phyloP scores from a whole-genome alignment of 2,113 vertebrate species.

The Pluvianellus socialis region DNA sequence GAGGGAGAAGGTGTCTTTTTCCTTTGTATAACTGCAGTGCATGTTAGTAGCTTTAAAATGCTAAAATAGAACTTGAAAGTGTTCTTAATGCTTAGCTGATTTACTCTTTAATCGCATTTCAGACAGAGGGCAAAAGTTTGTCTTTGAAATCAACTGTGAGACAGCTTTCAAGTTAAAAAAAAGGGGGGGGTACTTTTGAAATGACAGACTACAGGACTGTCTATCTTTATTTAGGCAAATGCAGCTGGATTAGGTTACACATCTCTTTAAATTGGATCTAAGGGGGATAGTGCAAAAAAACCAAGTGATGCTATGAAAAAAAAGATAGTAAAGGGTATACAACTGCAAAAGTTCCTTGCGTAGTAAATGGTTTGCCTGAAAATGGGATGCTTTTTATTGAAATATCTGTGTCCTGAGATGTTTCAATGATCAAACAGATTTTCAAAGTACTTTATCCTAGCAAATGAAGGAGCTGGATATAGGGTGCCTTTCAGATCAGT shows the following conservation, averaged over 20 bases:
- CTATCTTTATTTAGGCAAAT: not conserved
- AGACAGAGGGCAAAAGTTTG: slow-evolving; percentile 27
- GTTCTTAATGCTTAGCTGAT: not conserved
- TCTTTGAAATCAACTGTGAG: slow-evolving; percentile 40
- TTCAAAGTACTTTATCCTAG: not conserved
- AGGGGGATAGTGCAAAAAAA: not conserved
- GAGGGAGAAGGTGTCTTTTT: not conserved
- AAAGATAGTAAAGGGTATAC: not conserved
- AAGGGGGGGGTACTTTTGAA: not conserved
- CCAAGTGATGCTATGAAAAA: not conserved
- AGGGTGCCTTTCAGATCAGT: not conserved
- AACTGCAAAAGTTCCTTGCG: slow-evolving; percentile 4
- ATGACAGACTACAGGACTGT: not conserved
- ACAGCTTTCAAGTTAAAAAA: not conserved
- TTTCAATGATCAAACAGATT: slow-evolving; percentile 27
- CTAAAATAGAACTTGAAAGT: slow-evolving; percentile 35
- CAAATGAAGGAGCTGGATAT: not conserved
- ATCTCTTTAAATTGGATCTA: not conserved
- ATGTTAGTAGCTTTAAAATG: slow-evolving; percentile 42
- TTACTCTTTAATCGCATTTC: slow-evolving; percentile 52
- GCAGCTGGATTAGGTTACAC: not conserved
- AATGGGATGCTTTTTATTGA: slow-evolving; percentile 8
- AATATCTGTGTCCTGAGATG: not conserved
- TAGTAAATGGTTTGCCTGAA: slow-evolving; percentile 21
- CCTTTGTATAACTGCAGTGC: not conserved